Base-by-base conservation (phyloP, 1,140 invertebrate species). In the Lordiphosa mommai region DNA sequence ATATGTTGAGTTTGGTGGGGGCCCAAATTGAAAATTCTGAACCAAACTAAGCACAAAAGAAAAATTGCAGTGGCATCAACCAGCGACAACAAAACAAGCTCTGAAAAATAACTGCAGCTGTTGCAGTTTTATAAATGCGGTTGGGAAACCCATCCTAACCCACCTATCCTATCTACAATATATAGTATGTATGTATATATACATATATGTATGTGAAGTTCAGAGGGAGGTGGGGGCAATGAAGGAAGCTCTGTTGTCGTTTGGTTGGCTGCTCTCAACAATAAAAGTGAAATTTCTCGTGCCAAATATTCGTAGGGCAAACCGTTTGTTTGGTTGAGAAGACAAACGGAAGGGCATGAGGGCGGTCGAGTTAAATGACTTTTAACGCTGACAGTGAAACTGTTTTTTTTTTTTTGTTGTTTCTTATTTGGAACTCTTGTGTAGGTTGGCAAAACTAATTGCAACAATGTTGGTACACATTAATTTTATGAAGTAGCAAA, bases 111-210 rank as follows among this genome's bases (percentile, higher is more conserved):
- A 82, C 61, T 82, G 76, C 76, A 82, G 76, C 76, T 82, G 76
- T 84, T 82, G 76, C 76, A 82, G 77, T 82, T 82, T 82, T 72
- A 80, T 71, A 82, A 79, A 82, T 82, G 71, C 34, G 76, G 61
- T 72, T 66, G 37, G 47, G 17, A n/a, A 52, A 58, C 13, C 48
- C 53, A 48, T 34, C 44, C 50, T 41, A n/a, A n/a, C 14, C 38
- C 29, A 51, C 10, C 64, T 48, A 30, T 20, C 38, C 46, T 41
- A 65, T 43, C 23, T 36, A 38, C 0, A 29, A 53, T 40, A 41
- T 36, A 52, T 48, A 30, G 48, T 49, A 36, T 32, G 37, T 14
- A 44, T 9, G 34, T 23, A 48, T 37, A 37, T 17, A 43, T 29
- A 27, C 32, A 10, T 51, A 36, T n/a, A 27, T 56, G 36, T 37